Evolutionary conservation across 2,888 invertebrate species (phyloP), one percentile per base, ranked within the genome.

Genomic region (Drosophila quasianomalipes): DNA sequence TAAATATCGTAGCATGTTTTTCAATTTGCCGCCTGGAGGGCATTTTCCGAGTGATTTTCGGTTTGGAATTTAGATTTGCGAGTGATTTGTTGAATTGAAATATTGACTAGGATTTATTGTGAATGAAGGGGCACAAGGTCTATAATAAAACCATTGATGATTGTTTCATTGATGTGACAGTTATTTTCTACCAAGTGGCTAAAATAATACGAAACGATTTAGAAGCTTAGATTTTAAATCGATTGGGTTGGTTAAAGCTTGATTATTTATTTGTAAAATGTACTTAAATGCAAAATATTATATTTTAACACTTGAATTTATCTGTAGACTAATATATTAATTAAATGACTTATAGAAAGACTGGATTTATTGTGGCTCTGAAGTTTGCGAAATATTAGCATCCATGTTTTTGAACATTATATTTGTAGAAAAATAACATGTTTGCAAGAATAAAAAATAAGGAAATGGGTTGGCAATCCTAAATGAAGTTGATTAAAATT

Each of bases 21-120:
- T 72, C 74, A 74, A 70, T 79, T 67, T 73, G 74, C 82, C 79
- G 85, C 74, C 90, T 90, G 86, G 70, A 85, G 81, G 71, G 81
- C 71, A 79, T 81, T 81, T 70, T 76, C 61, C 61, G 47, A 58
- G n/a, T 69, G 71, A 68, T 68, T 79, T 82, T 73, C 68, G 26
- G 51, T 70, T 89, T 78, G 68, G 69, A 78, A 70, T 71, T 79
- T 52, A 47, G 67, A 63, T 67, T 70, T 81, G 63, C 62, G 60
- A 69, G 57, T 78, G 69, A 81, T 68, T 69, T 73, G 66, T 74
- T 49, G 57, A 44, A 59, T 58, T 75, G 31, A 49, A 57, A 60
- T 72, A 78, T 74, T 73, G 59, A 64, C 59, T 33, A 41, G 30
- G 59, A 79, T 63, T 74, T 77, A 62, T 77, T 57, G 22, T 35